These are phyloP conservation scores for Hirtodrosophila trivittata DNA, from an alignment of 2,888 invertebrate species.

Conservation along the genomic window DNA sequence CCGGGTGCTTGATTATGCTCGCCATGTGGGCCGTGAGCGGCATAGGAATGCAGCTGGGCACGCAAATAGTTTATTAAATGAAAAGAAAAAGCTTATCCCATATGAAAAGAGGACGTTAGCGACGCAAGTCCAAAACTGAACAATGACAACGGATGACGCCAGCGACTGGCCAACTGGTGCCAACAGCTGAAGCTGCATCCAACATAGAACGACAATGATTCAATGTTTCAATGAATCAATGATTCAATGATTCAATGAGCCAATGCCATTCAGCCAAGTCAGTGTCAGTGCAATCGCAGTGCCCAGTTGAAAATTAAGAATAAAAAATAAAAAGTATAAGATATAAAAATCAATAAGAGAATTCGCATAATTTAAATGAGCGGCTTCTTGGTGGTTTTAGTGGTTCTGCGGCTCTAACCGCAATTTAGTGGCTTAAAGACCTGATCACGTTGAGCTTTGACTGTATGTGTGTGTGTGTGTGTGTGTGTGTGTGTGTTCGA, in stretches of 20 bases:
- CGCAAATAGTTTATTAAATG: conserved; percentile 73
- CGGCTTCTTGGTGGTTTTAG: conserved; percentile 52
- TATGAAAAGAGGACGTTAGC: conserved; percentile 39
- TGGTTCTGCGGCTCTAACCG: conserved; percentile 52
- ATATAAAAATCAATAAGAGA: conserved; percentile 39
- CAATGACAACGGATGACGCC: conserved; percentile 56
- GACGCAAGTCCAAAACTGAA: conserved; percentile 50
- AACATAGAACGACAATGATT: conserved; percentile 5
- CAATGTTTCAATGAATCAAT: conserved; percentile 33
- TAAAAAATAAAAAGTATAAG: conserved; percentile 19
- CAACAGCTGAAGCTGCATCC: conserved; percentile 20
- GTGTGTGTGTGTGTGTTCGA: conserved; percentile 12
- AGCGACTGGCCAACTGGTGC: conserved; percentile 22
- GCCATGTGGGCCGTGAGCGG: conserved; percentile 59
- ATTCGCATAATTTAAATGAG: conserved; percentile 53
- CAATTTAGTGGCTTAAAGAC: conserved; percentile 71
- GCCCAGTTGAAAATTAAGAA: conserved; percentile 6
- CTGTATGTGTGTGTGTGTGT: conserved; percentile 13
- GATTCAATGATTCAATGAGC: conserved; percentile 26
- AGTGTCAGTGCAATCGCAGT: conserved; percentile 15
- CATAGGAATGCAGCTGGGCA: conserved; percentile 63
- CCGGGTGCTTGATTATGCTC: conserved; percentile 66
- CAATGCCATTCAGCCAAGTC: conserved; percentile 39
- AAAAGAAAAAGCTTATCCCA: conserved; percentile 71
- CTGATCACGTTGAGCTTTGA: conserved; percentile 51